Evolutionary conservation across 2,113 vertebrate species (phyloP).

Genomic region (Tragulus kanchil): DNA sequence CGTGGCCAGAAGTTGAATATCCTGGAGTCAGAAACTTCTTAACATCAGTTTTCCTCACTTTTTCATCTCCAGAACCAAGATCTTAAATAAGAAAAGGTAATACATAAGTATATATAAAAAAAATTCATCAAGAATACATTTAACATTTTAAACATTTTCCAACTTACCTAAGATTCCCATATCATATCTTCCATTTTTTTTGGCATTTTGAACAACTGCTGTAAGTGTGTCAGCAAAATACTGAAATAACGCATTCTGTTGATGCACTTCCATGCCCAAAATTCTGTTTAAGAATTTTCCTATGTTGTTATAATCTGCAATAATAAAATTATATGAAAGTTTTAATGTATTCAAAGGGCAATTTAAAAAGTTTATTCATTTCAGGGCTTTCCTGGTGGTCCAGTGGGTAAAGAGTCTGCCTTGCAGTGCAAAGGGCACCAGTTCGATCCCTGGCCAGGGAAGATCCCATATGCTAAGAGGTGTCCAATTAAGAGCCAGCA

Average conservation of each 20-base stretch:
- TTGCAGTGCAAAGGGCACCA: no score
- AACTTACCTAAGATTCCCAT: constrained; percentile 98
- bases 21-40: constrained; percentile 98
- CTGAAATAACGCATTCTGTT: constrained; percentile 98
- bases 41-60: constrained; percentile 95
- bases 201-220: constrained; percentile 98
- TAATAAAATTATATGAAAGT: constrained; percentile 1
- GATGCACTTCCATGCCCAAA: constrained; percentile 98
- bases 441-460: no score
- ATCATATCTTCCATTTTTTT: constrained; percentile 97
- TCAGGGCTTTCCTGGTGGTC: not conserved
- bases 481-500: no score
- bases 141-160: not conserved
- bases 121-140: not conserved
- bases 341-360: not conserved
- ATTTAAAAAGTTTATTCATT: not conserved
- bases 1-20: constrained; percentile 97
- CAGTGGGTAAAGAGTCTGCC: no score
- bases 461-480: no score
- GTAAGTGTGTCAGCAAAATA: constrained; percentile 97
- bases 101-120: not conserved
- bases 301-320: constrained; percentile 98
- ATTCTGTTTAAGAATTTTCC: constrained; percentile 99
- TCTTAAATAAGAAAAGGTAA: constrained; percentile 86
- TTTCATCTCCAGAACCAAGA: constrained; percentile 98